A percentile compares a stretch with the other conserved stretches of the same genome.
These are phyloP conservation scores for Orcinus orca DNA, from an alignment of 2,113 vertebrate species.

Conservation along the genomic window DNA sequence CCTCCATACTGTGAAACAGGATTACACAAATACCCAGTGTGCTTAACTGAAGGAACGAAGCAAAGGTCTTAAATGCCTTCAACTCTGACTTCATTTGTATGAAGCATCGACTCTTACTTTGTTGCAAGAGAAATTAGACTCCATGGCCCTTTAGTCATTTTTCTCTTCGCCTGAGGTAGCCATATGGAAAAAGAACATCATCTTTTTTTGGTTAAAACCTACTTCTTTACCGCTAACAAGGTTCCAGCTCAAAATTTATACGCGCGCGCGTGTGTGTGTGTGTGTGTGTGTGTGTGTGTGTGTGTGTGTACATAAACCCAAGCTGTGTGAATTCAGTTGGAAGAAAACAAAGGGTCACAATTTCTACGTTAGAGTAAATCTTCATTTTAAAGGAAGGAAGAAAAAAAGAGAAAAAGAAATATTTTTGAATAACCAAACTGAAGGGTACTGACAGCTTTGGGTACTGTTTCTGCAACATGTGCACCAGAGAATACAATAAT, in stretches of 20 bases:
- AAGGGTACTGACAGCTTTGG: background rate
- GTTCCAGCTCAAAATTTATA: background rate
- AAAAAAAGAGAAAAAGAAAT: background rate
- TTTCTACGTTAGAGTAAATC: background rate
- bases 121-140: constrained; percentile 2
- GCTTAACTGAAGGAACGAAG: background rate
- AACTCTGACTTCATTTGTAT: background rate
- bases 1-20: background rate
- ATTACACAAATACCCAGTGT: background rate
- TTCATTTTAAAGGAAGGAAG: background rate
- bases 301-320: background rate
- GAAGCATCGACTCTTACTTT: background rate
- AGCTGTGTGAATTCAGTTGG: background rate
- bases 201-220: background rate
- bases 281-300: too few relatives aligned
- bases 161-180: background rate
- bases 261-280: background rate
- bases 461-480: background rate
- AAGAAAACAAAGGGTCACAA: background rate
- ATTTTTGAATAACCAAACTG: background rate
- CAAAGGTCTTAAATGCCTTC: background rate
- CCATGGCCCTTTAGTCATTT: background rate
- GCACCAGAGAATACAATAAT: background rate
- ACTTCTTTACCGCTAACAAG: constrained; percentile 9
- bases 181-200: background rate